Conservation (phyloP, 2,797 vertebrate genomes). For the Gymnopithys bicolor region DNA sequence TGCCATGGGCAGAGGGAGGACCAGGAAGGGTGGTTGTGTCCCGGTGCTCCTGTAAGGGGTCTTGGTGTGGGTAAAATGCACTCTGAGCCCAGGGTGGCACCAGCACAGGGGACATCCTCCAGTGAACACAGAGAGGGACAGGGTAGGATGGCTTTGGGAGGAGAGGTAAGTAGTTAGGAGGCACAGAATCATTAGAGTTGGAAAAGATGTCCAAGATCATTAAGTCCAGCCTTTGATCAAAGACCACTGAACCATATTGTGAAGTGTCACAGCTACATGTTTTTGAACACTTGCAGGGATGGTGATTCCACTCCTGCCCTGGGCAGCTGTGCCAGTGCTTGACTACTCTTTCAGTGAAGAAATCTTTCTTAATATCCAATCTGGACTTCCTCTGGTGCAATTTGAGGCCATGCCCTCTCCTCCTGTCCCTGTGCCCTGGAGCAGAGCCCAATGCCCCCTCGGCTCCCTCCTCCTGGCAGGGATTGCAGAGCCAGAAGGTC, state of each 20-base stretch:
- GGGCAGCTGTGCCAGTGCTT: background rate
- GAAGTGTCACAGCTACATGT: background rate
- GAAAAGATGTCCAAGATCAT: background rate
- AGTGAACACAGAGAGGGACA: background rate
- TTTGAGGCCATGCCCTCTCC: background rate
- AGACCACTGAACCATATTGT: background rate
- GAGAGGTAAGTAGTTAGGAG: background rate
- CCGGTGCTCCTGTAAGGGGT: background rate
- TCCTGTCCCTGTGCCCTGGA: background rate
- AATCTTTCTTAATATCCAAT: background rate
- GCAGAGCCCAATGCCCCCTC: background rate
- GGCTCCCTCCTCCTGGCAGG: background rate
- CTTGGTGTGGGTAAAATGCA: fast-evolving
- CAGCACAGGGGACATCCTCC: background rate
- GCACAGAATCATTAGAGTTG: background rate
- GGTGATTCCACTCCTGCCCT: background rate
- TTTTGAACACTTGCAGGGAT: background rate
- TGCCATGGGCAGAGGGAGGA: background rate
- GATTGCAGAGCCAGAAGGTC: background rate
- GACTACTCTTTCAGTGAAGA: background rate
- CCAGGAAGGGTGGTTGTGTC: background rate
- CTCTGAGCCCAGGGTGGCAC: background rate
- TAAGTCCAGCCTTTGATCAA: background rate
- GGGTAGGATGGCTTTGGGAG: background rate
- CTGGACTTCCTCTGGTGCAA: background rate